A percentile compares a stretch with the other conserved stretches of the same genome.
These are phyloP conservation scores for Ibidorhyncha struthersii DNA, from an alignment of 2,113 vertebrate genomes.

Conservation along the genomic window DNA sequence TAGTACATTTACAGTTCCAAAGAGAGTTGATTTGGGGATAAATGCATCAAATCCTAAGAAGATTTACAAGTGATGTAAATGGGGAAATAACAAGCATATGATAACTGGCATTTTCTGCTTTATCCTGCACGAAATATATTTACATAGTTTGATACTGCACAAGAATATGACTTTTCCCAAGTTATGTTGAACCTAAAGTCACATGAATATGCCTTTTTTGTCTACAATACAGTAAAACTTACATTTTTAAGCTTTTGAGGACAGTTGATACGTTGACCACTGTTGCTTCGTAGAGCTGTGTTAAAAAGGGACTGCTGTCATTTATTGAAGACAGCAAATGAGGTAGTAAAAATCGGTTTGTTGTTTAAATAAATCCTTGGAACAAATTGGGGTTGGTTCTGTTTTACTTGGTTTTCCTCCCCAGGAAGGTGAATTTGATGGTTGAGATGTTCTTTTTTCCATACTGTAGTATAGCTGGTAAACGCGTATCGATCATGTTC, in stretches of 20 bases:
- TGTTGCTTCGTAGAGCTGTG: constrained; percentile 51
- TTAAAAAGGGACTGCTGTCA: constrained; percentile 59
- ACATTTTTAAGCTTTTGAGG: constrained; percentile 45
- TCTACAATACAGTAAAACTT: constrained; percentile 50
- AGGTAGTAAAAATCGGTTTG: constrained; percentile 55
- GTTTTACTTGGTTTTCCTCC: constrained; percentile 1
- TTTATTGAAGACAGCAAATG: constrained; percentile 60
- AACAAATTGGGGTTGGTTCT: neutral
- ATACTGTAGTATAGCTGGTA: neutral
- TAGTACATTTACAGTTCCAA: neutral
- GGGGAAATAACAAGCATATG: constrained; percentile 79
- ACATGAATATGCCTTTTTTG: constrained; percentile 43
- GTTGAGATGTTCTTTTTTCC: neutral
- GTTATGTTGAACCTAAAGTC: neutral
- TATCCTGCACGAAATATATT: constrained; percentile 60
- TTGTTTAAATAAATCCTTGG: constrained; percentile 41
- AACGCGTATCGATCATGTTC: rapidly evolving
- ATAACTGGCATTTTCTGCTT: constrained; percentile 61
- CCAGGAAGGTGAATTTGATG: neutral
- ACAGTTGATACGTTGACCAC: constrained; percentile 51
- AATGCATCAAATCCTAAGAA: neutral
- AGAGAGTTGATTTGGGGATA: constrained; percentile 5
- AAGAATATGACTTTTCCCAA: neutral
- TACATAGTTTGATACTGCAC: constrained; percentile 10
- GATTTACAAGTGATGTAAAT: constrained; percentile 1